Conservation (phyloP, 2,797 vertebrate genomes). For the Neosalanx taihuensis region DNA sequence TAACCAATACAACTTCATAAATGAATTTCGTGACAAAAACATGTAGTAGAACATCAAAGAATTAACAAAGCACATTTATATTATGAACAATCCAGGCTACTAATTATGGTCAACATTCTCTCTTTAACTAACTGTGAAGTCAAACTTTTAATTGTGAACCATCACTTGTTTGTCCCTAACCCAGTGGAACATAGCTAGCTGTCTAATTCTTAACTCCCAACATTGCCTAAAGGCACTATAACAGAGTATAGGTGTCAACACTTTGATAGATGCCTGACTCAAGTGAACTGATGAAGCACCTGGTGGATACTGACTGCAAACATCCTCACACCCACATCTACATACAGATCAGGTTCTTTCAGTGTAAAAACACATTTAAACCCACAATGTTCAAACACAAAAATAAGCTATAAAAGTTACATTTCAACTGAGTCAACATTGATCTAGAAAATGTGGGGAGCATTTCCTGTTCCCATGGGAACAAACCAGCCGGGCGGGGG, state of each 20-base stretch:
- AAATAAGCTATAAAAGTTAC: slow-evolving; percentile 53
- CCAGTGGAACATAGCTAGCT: slow-evolving; percentile 40
- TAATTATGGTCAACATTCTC: too few species aligned
- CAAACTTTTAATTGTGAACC: slow-evolving; percentile 28
- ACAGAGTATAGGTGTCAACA: slow-evolving; percentile 46
- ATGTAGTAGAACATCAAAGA: too few species aligned
- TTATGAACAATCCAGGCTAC: too few species aligned
- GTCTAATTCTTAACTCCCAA: slow-evolving; percentile 30
- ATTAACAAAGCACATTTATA: too few species aligned
- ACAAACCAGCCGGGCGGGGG: slow-evolving; percentile 4
- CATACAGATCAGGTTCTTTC: slow-evolving; percentile 68
- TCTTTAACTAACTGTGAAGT: too few species aligned
- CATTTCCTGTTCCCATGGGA: slow-evolving; percentile 33
- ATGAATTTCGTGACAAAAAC: too few species aligned
- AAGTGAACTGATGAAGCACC: slow-evolving; percentile 57
- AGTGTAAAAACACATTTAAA: slow-evolving; percentile 56
- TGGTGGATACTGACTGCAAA: slow-evolving; percentile 43
- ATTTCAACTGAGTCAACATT: slow-evolving; percentile 49
- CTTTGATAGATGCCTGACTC: slow-evolving; percentile 47
- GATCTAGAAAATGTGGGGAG: slow-evolving; percentile 56
- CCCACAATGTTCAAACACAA: slow-evolving; percentile 46
- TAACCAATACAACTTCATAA: too few species aligned
- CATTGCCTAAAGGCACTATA: slow-evolving; percentile 14
- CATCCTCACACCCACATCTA: slow-evolving; percentile 38
- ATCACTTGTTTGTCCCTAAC: slow-evolving; percentile 55